Conservation (phyloP, 2,888 invertebrate species). For the Piscicola geometra region DNA sequence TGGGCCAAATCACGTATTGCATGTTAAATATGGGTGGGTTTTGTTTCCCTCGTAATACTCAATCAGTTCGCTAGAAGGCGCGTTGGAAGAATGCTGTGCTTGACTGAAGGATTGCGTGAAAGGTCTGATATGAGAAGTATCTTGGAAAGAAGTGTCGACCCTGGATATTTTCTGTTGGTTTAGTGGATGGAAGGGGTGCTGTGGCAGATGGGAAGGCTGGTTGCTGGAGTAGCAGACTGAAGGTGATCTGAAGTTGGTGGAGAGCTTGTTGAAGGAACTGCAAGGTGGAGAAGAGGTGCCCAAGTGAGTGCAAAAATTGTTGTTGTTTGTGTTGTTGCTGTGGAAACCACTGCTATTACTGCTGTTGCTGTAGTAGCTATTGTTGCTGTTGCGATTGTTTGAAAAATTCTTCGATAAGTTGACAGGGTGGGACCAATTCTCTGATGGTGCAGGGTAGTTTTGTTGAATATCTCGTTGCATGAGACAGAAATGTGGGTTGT, state of each 20-base stretch:
- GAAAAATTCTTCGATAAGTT: not conserved
- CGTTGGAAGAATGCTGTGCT: too few relatives aligned
- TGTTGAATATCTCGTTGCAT: not conserved
- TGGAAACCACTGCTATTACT: conserved; percentile 17
- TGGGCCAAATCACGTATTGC: conserved; percentile 4
- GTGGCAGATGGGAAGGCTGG: not conserved
- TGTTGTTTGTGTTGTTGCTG: not conserved
- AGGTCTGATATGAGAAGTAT: not conserved
- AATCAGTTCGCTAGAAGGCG: too few relatives aligned
- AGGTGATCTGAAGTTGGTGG: not conserved
- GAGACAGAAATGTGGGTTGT: not conserved
- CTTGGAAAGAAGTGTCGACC: too few relatives aligned
- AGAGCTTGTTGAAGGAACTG: conserved; percentile 14
- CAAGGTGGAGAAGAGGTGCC: not conserved
- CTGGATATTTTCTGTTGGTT: too few relatives aligned
- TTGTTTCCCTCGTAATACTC: conserved; percentile 3
- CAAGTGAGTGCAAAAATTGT: not conserved
- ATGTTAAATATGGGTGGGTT: not conserved
- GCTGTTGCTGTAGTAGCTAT: conserved; percentile 5
- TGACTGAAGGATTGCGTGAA: not conserved
- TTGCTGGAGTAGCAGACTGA: not conserved
- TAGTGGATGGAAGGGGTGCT: not conserved
- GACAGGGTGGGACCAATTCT: not conserved
- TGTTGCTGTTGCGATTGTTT: conserved; percentile 6
- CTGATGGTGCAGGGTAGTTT: not conserved